Conservation (phyloP, 2,113 vertebrate genomes). For the Daboia siamensis region DNA sequence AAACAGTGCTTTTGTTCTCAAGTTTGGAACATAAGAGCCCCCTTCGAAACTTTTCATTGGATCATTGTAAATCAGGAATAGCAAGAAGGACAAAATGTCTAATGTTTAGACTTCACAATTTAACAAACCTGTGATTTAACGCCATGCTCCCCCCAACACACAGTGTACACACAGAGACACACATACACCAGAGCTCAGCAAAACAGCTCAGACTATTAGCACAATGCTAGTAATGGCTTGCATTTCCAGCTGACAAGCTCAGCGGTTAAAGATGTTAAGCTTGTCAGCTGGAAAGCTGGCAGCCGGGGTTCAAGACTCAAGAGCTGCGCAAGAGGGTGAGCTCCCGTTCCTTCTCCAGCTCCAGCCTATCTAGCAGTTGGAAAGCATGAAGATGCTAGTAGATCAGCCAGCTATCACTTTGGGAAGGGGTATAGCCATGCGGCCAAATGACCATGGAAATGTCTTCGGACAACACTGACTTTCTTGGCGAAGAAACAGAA, state of each 20-base stretch:
- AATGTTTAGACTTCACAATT: neutral
- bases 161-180: neutral
- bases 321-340: no score
- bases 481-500: neutral
- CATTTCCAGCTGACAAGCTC: neutral
- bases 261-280: no score
- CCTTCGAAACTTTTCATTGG: neutral
- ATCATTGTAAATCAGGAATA: neutral
- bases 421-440: neutral
- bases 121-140: neutral
- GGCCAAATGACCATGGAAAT: neutral
- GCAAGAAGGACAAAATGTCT: neutral
- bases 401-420: neutral
- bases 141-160: neutral
- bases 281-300: no score
- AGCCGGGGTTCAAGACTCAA: no score
- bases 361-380: no score
- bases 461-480: neutral
- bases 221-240: neutral
- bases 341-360: no score
- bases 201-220: neutral
- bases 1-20: neutral
- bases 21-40: neutral
- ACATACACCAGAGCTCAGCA: neutral
- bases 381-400: no score